A percentile compares a stretch with the other conserved stretches of the same genome.
Conservation (phyloP, 2,113 vertebrate genomes). For the Gobiocypris rarus region DNA sequence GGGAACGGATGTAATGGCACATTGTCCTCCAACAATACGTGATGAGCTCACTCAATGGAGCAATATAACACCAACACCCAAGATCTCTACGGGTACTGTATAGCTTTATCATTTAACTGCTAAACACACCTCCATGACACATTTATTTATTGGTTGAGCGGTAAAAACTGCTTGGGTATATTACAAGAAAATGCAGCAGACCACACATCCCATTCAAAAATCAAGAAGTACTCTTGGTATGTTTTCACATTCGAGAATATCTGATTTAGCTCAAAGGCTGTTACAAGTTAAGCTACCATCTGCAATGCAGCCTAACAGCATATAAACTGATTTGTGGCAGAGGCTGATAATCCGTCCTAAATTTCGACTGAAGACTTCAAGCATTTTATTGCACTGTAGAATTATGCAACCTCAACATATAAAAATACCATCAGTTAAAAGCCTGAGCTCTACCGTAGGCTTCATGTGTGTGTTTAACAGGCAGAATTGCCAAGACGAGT, state of each 20-base stretch:
- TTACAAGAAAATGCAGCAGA: neutral
- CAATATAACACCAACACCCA: neutral
- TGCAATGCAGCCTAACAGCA: neutral
- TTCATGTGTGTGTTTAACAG: neutral
- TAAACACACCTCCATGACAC: neutral
- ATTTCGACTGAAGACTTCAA: neutral
- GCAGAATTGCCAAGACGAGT: neutral
- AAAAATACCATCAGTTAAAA: neutral
- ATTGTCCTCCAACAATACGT: neutral
- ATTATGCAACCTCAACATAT: no score
- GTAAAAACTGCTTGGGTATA: neutral
- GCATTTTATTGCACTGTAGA: no score
- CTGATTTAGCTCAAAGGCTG: slow-evolving; percentile 9
- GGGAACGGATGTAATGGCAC: slow-evolving; percentile 5
- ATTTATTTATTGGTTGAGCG: neutral
- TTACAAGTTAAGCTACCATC: slow-evolving; percentile 5
- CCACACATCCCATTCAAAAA: neutral
- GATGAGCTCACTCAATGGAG: neutral
- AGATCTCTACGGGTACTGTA: neutral
- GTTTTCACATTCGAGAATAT: slow-evolving; percentile 8
- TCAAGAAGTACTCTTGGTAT: neutral
- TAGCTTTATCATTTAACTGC: neutral
- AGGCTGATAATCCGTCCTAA: neutral
- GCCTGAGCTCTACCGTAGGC: neutral
- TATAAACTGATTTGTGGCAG: neutral